Base-by-base conservation (phyloP, 2,888 invertebrate species). In the Pachydiplax longipennis region DNA sequence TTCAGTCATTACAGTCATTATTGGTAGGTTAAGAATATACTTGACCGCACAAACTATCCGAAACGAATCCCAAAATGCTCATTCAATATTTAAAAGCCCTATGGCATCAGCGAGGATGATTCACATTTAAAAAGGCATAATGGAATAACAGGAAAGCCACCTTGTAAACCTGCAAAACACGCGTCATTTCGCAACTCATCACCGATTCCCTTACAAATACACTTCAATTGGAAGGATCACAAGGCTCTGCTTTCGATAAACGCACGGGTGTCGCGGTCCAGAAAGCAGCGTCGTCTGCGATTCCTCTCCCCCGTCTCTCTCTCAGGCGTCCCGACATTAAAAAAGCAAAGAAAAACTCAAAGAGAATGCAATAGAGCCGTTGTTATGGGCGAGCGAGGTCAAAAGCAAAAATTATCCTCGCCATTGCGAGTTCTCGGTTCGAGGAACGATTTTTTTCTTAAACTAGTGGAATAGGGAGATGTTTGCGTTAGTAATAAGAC, bases 401-500 rank as follows among this genome's bases (percentile, higher is more conserved):
- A 87, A 87, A 87, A 61, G 87, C 87, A 87, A 87, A 87, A 87
- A 87, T 87, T 87, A 87, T 87, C 87, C 87, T 65, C 87, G 61
- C 87, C 87, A 87, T 61, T 61, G 87, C 87, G 61, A 87, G 87
- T 87, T 87, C 61, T 53, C 61, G 87, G 87, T 87, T 87, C 87
- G 87, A 87, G 61, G 87, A 61, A 40, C 61, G 87, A 37, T 40
- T 58, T 87, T 61, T 83, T 87, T 65, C 37, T 25, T 58, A 18
- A 87, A 87, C 87, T 61, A 87, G 87, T 87, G 87, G 87, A 87
- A 87, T 31, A 58, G 87, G 87, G 87, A 61, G 61, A 61, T 87
- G 87, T 87, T 87, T 87, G 87, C 61, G 87, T 87, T 87, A 61
- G 58, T 87, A 87, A 87, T 87, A 87, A 87, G 87, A 87, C 87